These are phyloP conservation scores for Microctenopoma lineatum DNA, from an alignment of 2,797 vertebrate genomes.

Conservation along the genomic window DNA sequence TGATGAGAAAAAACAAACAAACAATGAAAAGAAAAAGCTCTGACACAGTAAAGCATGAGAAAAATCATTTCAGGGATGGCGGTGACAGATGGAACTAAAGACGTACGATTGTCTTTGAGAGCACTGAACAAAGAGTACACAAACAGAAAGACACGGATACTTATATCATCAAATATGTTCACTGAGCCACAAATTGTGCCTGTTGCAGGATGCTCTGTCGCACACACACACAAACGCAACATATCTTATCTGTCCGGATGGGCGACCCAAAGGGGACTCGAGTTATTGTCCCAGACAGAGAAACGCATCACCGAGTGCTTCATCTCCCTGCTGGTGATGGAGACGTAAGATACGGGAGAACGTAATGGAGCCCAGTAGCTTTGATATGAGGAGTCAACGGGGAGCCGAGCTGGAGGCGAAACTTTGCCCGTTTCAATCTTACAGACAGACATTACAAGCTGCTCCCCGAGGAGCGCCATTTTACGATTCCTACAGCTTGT, in stretches of 20 bases:
- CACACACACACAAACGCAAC: slow-evolving; percentile 22
- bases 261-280: slow-evolving; percentile 46
- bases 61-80: slow-evolving; percentile 17
- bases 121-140: slow-evolving; percentile 28
- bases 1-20: slow-evolving; percentile 1
- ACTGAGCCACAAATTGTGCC: slow-evolving; percentile 27
- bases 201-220: slow-evolving; percentile 26
- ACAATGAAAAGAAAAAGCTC: slow-evolving; percentile 21
- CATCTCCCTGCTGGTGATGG: slow-evolving; percentile 49
- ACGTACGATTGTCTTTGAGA: slow-evolving; percentile 41
- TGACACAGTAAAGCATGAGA: slow-evolving; percentile 2
- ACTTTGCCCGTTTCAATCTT: slow-evolving; percentile 67
- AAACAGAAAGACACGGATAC: slow-evolving; percentile 46
- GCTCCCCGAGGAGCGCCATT: slow-evolving; percentile 49
- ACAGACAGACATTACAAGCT: slow-evolving; percentile 62
- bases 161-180: slow-evolving; percentile 44
- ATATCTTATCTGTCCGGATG: slow-evolving; percentile 39
- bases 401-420: slow-evolving; percentile 60
- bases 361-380: slow-evolving; percentile 60
- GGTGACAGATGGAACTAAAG: slow-evolving; percentile 40
- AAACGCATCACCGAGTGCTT: slow-evolving; percentile 50
- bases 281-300: slow-evolving; percentile 52
- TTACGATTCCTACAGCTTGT: slow-evolving; percentile 45
- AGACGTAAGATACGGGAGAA: slow-evolving; percentile 56
- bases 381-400: slow-evolving; percentile 56